phyloP scores from a whole-genome alignment of 2,113 vertebrate genomes.

The Loxodonta africana region DNA sequence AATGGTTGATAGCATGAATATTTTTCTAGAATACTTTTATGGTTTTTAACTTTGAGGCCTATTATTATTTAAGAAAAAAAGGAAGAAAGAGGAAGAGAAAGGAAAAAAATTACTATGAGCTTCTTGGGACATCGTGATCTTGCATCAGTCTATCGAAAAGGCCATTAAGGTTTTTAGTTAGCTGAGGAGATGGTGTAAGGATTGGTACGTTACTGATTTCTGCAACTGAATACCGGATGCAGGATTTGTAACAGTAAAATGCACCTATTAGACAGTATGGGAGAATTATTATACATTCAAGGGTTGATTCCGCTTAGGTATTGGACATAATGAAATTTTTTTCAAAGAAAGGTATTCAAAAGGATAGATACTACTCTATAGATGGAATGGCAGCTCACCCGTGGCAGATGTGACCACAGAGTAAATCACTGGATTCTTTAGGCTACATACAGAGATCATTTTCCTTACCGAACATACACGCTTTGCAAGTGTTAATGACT shows the following conservation, averaged over 20 bases:
- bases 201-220: background rate
- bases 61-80: background rate
- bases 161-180: slow-evolving; percentile 16
- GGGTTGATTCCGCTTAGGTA: background rate
- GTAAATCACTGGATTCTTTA: background rate
- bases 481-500: background rate
- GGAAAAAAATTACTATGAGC: background rate
- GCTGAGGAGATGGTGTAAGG: slow-evolving; percentile 1
- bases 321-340: background rate
- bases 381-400: background rate
- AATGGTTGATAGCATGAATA: background rate
- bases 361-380: background rate
- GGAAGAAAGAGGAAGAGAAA: background rate
- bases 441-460: background rate
- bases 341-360: slow-evolving; percentile 40
- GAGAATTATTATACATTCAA: slow-evolving; percentile 29
- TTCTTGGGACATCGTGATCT: slow-evolving; percentile 11
- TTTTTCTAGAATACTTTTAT: slow-evolving; percentile 15
- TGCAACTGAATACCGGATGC: background rate
- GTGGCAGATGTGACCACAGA: background rate
- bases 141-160: background rate
- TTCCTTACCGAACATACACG: background rate
- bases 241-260: slow-evolving; percentile 33
- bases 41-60: background rate
- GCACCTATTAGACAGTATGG: slow-evolving; percentile 24